Conservation (phyloP, 2,797 vertebrate species). For the Argentina silus region DNA sequence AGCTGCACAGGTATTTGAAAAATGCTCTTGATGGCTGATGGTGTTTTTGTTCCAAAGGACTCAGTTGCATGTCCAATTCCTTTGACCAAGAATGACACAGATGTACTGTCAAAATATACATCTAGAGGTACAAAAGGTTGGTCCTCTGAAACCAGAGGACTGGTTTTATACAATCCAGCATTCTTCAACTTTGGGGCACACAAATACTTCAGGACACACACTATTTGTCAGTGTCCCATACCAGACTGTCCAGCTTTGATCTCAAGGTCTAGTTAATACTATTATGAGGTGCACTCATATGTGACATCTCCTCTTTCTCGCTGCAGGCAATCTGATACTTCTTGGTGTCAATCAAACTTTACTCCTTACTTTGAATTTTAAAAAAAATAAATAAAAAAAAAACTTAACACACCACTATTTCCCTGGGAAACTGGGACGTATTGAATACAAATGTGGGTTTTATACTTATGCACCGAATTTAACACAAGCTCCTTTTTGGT, state of each 20-base stretch:
- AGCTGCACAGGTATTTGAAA: slow-evolving; percentile 39
- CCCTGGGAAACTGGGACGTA: not conserved
- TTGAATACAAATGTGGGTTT: slow-evolving; percentile 19
- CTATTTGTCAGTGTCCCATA: slow-evolving; percentile 36
- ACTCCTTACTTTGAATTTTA: slow-evolving; percentile 25
- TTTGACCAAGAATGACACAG: slow-evolving; percentile 23
- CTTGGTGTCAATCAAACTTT: slow-evolving; percentile 55
- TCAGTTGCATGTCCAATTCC: slow-evolving; percentile 17
- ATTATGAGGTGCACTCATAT: slow-evolving; percentile 58
- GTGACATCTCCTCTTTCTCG: slow-evolving; percentile 60
- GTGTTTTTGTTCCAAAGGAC: slow-evolving; percentile 12
- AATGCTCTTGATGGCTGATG: slow-evolving; percentile 24
- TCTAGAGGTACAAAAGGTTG: slow-evolving; percentile 11
- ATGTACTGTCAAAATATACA: slow-evolving; percentile 17
- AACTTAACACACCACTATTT: not conserved
- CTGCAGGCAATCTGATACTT: slow-evolving; percentile 56
- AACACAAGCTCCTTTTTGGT: slow-evolving; percentile 20
- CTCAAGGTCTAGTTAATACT: slow-evolving; percentile 48
- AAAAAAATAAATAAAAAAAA: too few relatives aligned
- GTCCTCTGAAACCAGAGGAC: slow-evolving; percentile 44
- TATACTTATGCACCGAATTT: slow-evolving; percentile 21
- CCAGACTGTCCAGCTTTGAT: slow-evolving; percentile 60
- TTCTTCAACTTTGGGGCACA: slow-evolving; percentile 46
- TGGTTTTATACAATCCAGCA: slow-evolving; percentile 47
- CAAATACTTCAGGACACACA: slow-evolving; percentile 37